A percentile compares a stretch with the other conserved stretches of the same genome.
Evolutionary conservation across 2,113 vertebrate genomes (phyloP).

Genomic region (Corvus cornix): DNA sequence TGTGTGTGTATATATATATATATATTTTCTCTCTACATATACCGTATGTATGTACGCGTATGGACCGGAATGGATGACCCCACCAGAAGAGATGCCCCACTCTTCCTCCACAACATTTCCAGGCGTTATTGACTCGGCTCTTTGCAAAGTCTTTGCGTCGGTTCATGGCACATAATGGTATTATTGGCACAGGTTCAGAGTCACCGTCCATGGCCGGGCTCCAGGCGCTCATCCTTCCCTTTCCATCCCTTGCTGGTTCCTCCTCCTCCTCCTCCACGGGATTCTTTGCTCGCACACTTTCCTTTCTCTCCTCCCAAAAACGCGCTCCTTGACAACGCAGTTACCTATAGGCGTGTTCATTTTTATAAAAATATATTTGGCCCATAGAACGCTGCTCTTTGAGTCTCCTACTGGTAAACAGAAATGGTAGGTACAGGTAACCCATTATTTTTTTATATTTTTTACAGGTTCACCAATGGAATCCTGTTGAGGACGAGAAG

Average conservation of each 20-base stretch:
- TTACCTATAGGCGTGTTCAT: constrained; percentile 76
- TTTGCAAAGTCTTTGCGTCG: constrained; percentile 71
- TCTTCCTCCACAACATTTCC: constrained; percentile 29
- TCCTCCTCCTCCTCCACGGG: neutral
- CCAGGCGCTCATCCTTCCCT: constrained; percentile 25
- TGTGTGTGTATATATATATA: constrained; percentile 66
- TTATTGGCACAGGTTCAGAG: constrained; percentile 99
- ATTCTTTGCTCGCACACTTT: neutral
- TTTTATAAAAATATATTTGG: constrained; percentile 99
- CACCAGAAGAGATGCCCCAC: constrained; percentile 64
- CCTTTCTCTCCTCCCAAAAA: constrained; percentile 51
- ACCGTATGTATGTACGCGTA: constrained; percentile 64
- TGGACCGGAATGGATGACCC: constrained; percentile 71
- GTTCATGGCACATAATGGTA: constrained; percentile 98
- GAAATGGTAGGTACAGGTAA: constrained; percentile 79
- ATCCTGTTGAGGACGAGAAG: constrained; percentile 80
- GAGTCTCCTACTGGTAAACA: constrained; percentile 84
- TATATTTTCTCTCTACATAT: constrained; percentile 61
- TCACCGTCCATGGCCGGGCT: constrained; percentile 77
- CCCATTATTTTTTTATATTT: constrained; percentile 72
- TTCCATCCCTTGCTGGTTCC: neutral
- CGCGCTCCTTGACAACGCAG: constrained; percentile 54
- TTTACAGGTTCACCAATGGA: constrained; percentile 88
- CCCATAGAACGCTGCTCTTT: constrained; percentile 83
- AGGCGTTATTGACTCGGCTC: constrained; percentile 9